phyloP scores from a whole-genome alignment of 1,140 invertebrate genomes.

The Pomacea maculata region DNA sequence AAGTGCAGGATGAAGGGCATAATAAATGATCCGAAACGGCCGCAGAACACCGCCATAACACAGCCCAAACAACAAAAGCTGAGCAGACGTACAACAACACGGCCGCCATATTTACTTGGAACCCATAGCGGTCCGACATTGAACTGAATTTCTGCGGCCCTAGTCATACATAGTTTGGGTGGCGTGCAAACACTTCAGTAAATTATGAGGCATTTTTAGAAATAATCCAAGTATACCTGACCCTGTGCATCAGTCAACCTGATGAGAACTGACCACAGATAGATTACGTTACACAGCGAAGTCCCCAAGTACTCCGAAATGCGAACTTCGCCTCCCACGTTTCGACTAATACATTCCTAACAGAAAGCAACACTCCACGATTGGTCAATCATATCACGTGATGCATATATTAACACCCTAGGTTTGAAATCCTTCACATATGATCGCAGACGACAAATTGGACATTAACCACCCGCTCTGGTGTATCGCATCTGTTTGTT shows the following conservation, averaged over 20 bases:
- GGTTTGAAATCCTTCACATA: conserved; percentile 44
- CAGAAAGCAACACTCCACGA: conserved; percentile 35
- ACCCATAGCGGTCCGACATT: conserved; percentile 35
- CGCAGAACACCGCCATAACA: conserved; percentile 37
- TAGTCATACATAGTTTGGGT: conserved; percentile 14
- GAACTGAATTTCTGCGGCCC: conserved; percentile 29
- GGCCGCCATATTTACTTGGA: conserved; percentile 44
- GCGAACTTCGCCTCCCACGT: conserved; percentile 46
- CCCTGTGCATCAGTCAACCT: not conserved
- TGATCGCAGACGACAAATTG: conserved; percentile 39
- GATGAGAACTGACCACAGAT: conserved; percentile 12
- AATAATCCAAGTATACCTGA: conserved; percentile 19
- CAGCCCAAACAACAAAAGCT: conserved; percentile 48
- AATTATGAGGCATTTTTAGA: conserved; percentile 18
- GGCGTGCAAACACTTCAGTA: conserved; percentile 8
- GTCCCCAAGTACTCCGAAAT: conserved; percentile 28
- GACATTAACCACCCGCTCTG: conserved; percentile 25
- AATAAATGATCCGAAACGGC: conserved; percentile 21
- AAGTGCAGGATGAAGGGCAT: conserved; percentile 60
- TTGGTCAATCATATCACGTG: conserved; percentile 44
- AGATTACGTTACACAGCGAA: conserved; percentile 3
- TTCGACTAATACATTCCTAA: conserved; percentile 43
- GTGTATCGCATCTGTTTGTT: conserved; percentile 32
- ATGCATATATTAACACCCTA: conserved; percentile 47
- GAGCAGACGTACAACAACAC: conserved; percentile 42